Base-by-base conservation (phyloP, 1,140 invertebrate genomes). In the Temnothorax nylanderi region DNA sequence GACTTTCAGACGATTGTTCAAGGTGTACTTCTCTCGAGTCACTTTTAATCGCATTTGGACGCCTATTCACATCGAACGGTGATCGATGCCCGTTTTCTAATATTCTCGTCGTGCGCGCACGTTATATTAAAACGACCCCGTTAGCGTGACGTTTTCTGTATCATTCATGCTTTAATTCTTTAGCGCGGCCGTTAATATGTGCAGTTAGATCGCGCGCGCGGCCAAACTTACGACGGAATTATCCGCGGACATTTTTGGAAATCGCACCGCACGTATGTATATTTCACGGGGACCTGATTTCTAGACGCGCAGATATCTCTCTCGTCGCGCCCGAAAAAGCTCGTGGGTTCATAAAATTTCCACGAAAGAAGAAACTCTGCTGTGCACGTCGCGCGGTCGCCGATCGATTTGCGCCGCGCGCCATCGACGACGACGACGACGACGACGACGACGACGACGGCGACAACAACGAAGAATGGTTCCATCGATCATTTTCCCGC, bases 401-500 rank as follows among this genome's bases (percentile, higher is more conserved):
- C 72, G 82, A 91, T 90, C 89, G 90, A 91, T 91, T 67, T 84
- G 72, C 62, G 60, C 86, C 71, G 72, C 75, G 26, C 72, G 65
- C 54, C 44, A 44, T 54, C 60, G 60, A 87, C 65, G 21, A 84
- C 34, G 60, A 85, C 18, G 49, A 37, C 37, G 80, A 81, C 37
- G 60, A 60, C 18, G 44, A 51, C 49, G 49, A 37, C 71, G 49
- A 18, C 18, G 69, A 26, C 10, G 34, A 34, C 18, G 86, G 41
- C 34, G 51, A 72, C 26, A 21, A 85, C 60, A 32, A 72, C 41
- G 69, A 87, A 87, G 87, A 89, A 91, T 69, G 81, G 85, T 89
- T 86, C 74, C 88, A 91, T 91, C 89, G 90, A 91, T 91, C 90
- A 91, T 87, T 78, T 85, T 91, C 87, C 81, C 76, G 72, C 56